Evolutionary conservation across 2,113 vertebrate species (phyloP).

Genomic region (Ciconia maguari): DNA sequence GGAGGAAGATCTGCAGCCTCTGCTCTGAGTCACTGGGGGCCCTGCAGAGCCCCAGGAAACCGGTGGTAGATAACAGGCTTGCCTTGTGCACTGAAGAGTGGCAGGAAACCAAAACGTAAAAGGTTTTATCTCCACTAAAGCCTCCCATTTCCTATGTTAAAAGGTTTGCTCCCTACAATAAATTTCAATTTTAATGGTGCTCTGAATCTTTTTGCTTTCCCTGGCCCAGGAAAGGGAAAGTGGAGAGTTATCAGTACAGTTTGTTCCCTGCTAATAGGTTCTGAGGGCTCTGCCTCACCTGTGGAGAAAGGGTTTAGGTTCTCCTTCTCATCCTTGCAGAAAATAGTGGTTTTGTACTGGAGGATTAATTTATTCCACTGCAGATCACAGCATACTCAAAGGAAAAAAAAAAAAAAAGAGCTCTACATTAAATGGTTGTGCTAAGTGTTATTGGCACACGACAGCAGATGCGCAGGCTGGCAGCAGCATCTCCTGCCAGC

Average conservation of each 20-base stretch:
- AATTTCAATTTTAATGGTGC: neutral
- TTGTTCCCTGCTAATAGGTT: neutral
- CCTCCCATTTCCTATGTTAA: neutral
- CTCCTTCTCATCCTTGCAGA: neutral
- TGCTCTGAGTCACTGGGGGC: neutral
- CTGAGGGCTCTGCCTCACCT: neutral
- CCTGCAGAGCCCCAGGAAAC: neutral
- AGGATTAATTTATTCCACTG: neutral
- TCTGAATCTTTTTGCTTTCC: neutral
- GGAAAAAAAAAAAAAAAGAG: neutral
- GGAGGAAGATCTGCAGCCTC: neutral
- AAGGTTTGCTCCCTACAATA: neutral
- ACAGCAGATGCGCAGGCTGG: neutral
- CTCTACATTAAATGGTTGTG: neutral
- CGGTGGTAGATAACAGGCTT: neutral
- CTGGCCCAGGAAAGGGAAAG: neutral
- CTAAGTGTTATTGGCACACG: neutral
- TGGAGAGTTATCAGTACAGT: neutral
- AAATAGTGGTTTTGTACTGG: neutral
- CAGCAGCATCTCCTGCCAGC: neutral
- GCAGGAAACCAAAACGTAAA: neutral
- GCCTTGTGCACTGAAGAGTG: neutral
- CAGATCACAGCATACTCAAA: neutral
- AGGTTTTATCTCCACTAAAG: neutral
- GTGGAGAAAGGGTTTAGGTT: neutral